Percentiles rank a stretch among this genome's conserved stretches.
Conservation (phyloP, 2,888 invertebrate species). For the Chydorus sphaericus region DNA sequence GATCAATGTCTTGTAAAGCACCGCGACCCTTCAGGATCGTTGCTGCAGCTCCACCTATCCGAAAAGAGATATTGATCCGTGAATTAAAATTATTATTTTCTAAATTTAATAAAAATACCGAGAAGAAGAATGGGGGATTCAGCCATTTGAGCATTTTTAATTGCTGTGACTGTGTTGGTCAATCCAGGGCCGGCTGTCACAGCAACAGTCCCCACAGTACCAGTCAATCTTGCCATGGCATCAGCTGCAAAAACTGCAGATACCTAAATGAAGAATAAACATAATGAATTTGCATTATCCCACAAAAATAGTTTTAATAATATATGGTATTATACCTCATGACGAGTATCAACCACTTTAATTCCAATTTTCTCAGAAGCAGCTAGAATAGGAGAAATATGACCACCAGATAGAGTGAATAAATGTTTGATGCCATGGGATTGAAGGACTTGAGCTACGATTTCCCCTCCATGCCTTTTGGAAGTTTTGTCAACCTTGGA, state of each 20-base stretch:
- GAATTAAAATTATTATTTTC: too few relatives aligned
- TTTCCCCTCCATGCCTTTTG: slow-evolving; percentile 34
- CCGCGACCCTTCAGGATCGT: slow-evolving; percentile 39
- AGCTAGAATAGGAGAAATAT: slow-evolving; percentile 44
- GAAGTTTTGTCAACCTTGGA: slow-evolving; percentile 17
- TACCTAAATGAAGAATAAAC: slow-evolving; percentile 30
- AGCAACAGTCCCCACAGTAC: slow-evolving; percentile 41
- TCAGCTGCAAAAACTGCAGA: slow-evolving; percentile 45
- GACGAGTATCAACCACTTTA: slow-evolving; percentile 39
- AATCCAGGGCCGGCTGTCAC: slow-evolving; percentile 43
- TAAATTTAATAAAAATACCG: too few relatives aligned
- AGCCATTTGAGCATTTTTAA: slow-evolving; percentile 47
- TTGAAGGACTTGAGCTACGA: slow-evolving; percentile 37
- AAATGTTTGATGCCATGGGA: slow-evolving; percentile 38
- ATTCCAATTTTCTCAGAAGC: slow-evolving; percentile 40
- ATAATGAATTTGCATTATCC: not conserved
- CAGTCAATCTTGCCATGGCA: slow-evolving; percentile 42
- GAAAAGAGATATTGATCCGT: not conserved
- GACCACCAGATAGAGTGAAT: slow-evolving; percentile 42
- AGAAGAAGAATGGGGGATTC: slow-evolving; percentile 42
- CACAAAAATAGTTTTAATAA: not conserved
- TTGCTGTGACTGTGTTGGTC: slow-evolving; percentile 44
- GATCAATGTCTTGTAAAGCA: slow-evolving; percentile 44
- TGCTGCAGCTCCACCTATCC: slow-evolving; percentile 40
- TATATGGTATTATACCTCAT: slow-evolving; percentile 33